These are phyloP conservation scores for Cervus canadensis DNA, from an alignment of 2,113 vertebrate genomes.

Conservation along the genomic window DNA sequence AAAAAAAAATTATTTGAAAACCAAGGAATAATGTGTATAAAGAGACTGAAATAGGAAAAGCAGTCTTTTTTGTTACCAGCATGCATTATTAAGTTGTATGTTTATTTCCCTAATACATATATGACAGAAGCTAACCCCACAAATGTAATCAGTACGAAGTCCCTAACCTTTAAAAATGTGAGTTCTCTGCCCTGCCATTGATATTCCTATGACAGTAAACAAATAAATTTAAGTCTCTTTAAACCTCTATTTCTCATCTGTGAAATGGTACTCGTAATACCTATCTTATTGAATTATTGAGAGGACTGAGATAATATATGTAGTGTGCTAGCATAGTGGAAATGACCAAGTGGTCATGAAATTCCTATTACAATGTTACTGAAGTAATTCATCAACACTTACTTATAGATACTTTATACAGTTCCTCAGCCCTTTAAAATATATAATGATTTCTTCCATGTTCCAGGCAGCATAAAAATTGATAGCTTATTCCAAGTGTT, in stretches of 20 bases:
- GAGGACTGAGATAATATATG: background rate
- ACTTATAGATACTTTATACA: background rate
- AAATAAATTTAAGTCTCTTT: background rate
- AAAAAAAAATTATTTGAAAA: background rate
- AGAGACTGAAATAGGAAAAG: background rate
- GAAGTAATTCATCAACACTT: background rate
- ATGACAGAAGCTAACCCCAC: background rate
- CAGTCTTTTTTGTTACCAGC: background rate
- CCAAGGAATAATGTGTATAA: background rate
- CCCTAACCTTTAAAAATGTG: background rate
- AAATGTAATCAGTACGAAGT: background rate
- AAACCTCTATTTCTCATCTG: background rate
- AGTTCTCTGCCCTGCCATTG: background rate
- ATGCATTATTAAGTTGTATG: background rate
- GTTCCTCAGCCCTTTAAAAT: background rate
- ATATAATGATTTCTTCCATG: background rate
- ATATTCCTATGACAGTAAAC: background rate
- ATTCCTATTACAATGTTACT: background rate
- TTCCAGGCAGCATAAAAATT: background rate
- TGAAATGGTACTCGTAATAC: background rate
- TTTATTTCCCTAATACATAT: background rate
- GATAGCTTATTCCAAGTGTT: background rate
- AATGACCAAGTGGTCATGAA: background rate
- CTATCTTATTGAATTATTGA: background rate
- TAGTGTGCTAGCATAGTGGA: background rate